Evolutionary conservation across 2,113 vertebrate genomes (phyloP).

Genomic region (Laticauda colubrina): DNA sequence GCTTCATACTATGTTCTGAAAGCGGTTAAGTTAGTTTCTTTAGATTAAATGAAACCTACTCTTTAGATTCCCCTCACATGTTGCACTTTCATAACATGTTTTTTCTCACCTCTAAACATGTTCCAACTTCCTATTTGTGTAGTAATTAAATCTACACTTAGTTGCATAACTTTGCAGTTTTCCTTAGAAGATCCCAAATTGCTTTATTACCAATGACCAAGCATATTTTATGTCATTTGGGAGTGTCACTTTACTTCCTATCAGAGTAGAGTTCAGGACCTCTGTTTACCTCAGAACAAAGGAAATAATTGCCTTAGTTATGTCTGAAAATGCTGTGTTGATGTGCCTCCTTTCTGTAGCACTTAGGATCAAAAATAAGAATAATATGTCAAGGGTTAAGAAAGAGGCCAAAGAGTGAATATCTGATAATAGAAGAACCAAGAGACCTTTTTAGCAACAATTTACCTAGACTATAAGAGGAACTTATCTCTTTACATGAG

Average conservation of each 20-base stretch:
- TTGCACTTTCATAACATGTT: background rate
- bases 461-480: background rate
- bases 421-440: background rate
- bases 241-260: background rate
- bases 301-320: background rate
- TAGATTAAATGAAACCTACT: background rate
- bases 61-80: background rate
- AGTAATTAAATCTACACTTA: background rate
- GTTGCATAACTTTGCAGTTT: constrained; percentile 5
- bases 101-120: background rate
- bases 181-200: constrained; percentile 19
- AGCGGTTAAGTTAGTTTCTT: background rate
- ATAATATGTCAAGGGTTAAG: background rate
- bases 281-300: background rate
- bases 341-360: background rate
- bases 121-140: background rate
- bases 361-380: background rate
- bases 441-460: background rate
- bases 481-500: background rate
- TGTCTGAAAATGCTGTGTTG: background rate
- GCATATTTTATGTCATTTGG: background rate
- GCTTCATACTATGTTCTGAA: background rate
- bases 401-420: background rate
- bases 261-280: background rate
- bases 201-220: constrained; percentile 10